Conservation (phyloP, 2,113 vertebrate species). For the Martes martes region DNA sequence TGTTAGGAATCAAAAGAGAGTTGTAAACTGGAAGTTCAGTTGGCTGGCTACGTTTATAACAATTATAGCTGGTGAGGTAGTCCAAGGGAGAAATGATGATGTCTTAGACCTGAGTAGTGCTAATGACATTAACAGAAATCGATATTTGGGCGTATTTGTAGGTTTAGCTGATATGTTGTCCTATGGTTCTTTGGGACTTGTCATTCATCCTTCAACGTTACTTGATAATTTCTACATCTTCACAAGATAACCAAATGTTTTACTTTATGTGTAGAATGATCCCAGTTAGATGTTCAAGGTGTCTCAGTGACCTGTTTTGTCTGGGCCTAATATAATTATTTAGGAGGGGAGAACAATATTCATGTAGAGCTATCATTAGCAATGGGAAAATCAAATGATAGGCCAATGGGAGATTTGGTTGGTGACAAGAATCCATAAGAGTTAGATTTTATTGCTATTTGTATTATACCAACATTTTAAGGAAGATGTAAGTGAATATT, state of each 20-base stretch:
- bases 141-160: not conserved
- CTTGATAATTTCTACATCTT: not conserved
- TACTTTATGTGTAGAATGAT: not conserved
- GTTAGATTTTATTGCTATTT: not conserved
- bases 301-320: not conserved
- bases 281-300: not conserved
- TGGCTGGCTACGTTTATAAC: not conserved
- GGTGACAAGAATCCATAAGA: not conserved
- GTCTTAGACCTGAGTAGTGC: not conserved
- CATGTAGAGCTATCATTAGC: not conserved
- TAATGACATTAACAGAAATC: not conserved
- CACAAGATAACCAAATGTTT: not conserved
- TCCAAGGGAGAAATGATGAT: not conserved
- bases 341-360: not conserved
- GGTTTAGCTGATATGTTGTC: not conserved
- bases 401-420: not conserved
- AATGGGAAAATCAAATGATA: not conserved
- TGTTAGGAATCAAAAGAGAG: not conserved
- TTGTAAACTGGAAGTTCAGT: not conserved
- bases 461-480: not conserved
- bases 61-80: not conserved
- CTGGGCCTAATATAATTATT: not conserved
- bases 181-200: not conserved
- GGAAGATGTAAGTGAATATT: not conserved
- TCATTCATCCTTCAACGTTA: not conserved